phyloP scores from a whole-genome alignment of 2,888 invertebrate species.

The Ophraella communa region DNA sequence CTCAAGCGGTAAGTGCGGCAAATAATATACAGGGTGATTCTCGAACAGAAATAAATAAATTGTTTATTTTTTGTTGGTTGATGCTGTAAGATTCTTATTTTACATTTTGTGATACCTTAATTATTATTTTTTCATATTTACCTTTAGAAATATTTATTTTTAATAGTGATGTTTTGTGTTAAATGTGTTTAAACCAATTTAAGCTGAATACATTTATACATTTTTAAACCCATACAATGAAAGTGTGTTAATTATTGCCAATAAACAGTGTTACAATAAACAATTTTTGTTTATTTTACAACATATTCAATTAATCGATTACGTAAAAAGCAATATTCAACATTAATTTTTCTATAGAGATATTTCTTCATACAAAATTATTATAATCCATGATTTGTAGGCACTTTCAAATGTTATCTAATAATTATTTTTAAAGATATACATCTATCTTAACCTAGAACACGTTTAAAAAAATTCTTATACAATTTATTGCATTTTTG shows the following conservation, averaged over 20 bases:
- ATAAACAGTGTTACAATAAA: background rate
- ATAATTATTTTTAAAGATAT: background rate
- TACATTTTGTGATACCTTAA: too few species aligned
- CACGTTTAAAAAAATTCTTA: too few species aligned
- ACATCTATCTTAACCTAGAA: too few species aligned
- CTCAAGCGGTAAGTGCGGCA: slow-evolving; percentile 55
- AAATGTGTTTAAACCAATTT: background rate
- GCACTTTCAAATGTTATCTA: background rate
- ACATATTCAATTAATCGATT: background rate
- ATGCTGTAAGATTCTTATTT: slow-evolving; percentile 9
- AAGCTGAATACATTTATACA: background rate
- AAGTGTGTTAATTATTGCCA: background rate
- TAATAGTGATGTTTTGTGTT: background rate
- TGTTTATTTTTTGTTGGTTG: slow-evolving; percentile 2
- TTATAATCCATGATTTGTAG: too few species aligned
- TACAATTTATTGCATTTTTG: too few species aligned
- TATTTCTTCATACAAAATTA: background rate
- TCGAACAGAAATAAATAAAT: slow-evolving; percentile 6
- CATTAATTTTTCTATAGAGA: background rate
- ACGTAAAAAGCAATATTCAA: background rate
- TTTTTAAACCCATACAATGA: background rate
- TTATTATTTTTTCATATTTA: too few species aligned
- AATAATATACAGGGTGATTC: slow-evolving; percentile 14
- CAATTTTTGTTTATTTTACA: background rate
- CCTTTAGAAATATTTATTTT: too few species aligned